These are phyloP conservation scores for Tenualosa ilisha DNA, from an alignment of 2,797 vertebrate species.

Conservation along the genomic window DNA sequence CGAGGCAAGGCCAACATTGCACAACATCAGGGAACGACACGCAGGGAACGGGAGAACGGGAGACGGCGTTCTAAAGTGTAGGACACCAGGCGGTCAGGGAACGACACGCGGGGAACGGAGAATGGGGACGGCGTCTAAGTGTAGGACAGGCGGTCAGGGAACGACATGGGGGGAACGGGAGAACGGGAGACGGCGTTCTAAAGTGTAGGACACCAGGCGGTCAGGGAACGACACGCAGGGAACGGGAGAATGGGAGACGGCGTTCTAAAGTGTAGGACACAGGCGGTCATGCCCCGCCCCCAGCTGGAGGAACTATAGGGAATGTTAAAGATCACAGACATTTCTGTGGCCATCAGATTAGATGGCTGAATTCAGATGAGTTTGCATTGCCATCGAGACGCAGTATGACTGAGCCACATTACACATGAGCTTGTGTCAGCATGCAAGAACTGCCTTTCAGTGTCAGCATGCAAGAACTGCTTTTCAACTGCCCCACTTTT, in stretches of 20 bases:
- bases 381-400: neutral
- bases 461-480: too few species aligned
- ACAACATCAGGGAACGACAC: neutral
- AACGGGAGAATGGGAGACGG: neutral
- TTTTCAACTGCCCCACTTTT: too few species aligned
- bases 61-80: too few species aligned
- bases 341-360: neutral
- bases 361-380: neutral
- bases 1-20: neutral
- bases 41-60: neutral
- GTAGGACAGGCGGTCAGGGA: too few species aligned
- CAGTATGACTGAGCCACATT: too few species aligned
- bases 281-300: too few species aligned
- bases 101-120: neutral
- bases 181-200: neutral
- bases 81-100: neutral
- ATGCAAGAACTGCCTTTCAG: too few species aligned
- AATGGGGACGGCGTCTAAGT: too few species aligned
- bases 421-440: too few species aligned
- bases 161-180: neutral
- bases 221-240: neutral
- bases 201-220: neutral
- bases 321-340: neutral
- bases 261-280: too few species aligned
- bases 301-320: too few species aligned